These are phyloP conservation scores for Diadegma fenestrale DNA, from an alignment of 2,888 invertebrate species.

Conservation along the genomic window DNA sequence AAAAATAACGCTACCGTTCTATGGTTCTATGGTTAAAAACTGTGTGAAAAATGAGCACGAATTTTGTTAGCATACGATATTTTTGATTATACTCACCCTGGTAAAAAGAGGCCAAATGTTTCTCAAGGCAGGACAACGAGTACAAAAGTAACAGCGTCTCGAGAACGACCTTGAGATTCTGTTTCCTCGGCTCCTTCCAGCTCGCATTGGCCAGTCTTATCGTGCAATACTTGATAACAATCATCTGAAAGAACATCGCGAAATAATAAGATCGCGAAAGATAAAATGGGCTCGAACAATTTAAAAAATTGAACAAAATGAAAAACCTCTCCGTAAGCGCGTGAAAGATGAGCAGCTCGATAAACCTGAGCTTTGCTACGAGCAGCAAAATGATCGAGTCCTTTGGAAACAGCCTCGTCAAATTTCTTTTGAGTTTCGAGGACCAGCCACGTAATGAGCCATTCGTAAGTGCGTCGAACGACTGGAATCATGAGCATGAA, in stretches of 20 bases:
- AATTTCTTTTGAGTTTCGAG: constrained; percentile 89
- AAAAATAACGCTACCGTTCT: too few species aligned
- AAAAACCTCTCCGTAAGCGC: constrained; percentile 90
- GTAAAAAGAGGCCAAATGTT: constrained; percentile 90
- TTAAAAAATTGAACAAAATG: not conserved
- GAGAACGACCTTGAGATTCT: constrained; percentile 86
- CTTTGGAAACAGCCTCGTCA: constrained; percentile 86
- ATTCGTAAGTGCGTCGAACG: constrained; percentile 90
- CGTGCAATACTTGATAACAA: constrained; percentile 85
- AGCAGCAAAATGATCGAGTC: constrained; percentile 90
- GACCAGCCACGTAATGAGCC: constrained; percentile 94
- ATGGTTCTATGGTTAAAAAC: too few species aligned
- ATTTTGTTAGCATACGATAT: not conserved
- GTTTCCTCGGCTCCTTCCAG: constrained; percentile 78
- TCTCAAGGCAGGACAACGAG: constrained; percentile 88
- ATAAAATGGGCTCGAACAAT: not conserved
- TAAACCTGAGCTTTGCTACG: constrained; percentile 93
- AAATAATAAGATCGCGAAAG: constrained; percentile 2
- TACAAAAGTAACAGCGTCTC: constrained; percentile 87
- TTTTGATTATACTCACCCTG: constrained; percentile 85
- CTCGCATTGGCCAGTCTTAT: constrained; percentile 84
- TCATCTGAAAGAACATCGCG: constrained; percentile 77
- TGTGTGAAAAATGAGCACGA: not conserved
- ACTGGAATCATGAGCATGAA: constrained; percentile 85
- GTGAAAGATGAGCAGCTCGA: constrained; percentile 90